Percentiles rank a stretch among this genome's conserved stretches.
phyloP scores from a whole-genome alignment of 2,113 vertebrate species.

The Rhea pennata region DNA sequence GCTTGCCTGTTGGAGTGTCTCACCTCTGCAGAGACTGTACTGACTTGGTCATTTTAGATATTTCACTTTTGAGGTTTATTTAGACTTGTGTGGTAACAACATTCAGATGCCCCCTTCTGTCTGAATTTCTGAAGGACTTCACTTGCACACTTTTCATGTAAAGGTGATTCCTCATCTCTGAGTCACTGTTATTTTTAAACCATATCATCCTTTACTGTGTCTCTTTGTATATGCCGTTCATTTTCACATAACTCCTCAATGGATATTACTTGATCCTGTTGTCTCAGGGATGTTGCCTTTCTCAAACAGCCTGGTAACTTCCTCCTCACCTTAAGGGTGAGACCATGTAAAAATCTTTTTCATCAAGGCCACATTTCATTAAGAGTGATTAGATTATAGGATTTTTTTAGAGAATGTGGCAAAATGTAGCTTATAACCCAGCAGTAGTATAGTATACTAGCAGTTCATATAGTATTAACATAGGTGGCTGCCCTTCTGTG shows the following conservation, averaged over 20 bases:
- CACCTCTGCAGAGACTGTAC: background rate
- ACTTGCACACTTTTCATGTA: background rate
- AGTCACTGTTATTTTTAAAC: background rate
- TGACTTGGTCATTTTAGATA: background rate
- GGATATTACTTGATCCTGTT: background rate
- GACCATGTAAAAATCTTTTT: background rate
- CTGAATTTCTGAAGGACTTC: background rate
- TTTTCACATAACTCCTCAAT: background rate
- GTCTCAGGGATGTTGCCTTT: background rate
- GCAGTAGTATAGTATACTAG: too few species aligned
- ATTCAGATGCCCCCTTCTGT: background rate
- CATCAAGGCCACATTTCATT: background rate
- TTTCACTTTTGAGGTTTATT: background rate
- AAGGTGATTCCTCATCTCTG: background rate
- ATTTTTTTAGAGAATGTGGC: background rate
- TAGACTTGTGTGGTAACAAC: background rate
- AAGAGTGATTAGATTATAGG: background rate
- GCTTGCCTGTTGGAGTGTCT: background rate
- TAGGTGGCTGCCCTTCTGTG: background rate
- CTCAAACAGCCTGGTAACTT: background rate
- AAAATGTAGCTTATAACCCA: background rate
- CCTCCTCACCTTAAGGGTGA: background rate
- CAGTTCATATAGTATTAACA: fast-evolving
- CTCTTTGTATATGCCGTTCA: background rate
- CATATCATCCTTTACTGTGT: background rate